Conservation (phyloP, 2,797 vertebrate genomes). For the Rousettus madagascariensis region DNA sequence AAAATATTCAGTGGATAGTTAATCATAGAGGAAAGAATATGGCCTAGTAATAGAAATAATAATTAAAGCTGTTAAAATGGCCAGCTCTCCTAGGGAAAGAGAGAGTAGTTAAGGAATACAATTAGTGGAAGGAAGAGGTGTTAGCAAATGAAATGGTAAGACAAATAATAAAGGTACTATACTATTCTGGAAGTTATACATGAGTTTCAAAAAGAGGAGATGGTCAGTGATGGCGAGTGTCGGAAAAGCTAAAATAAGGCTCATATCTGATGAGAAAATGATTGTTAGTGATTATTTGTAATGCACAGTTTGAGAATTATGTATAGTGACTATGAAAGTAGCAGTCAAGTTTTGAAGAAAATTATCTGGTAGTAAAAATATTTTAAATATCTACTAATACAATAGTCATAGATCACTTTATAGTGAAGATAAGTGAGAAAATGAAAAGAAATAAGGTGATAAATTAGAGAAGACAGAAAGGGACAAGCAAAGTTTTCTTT, state of each 20-base stretch:
- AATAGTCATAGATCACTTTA: not conserved
- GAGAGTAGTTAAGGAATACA: not conserved
- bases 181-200: slow-evolving; percentile 13
- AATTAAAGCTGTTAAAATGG: slow-evolving; percentile 5
- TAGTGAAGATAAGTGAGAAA: not conserved
- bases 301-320: not conserved
- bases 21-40: slow-evolving; percentile 23
- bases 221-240: not conserved
- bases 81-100: not conserved
- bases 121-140: not conserved
- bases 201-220: not conserved
- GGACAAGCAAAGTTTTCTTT: not conserved
- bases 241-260: not conserved
- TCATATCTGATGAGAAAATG: not conserved
- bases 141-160: not conserved
- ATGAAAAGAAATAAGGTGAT: not conserved
- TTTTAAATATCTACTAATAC: not conserved
- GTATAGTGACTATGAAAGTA: not conserved
- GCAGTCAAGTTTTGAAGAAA: slow-evolving; percentile 41
- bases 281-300: not conserved
- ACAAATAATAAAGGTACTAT: not conserved
- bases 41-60: not conserved
- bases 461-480: slow-evolving; percentile 24
- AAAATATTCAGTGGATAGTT: not conserved
- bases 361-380: not conserved